Evolutionary conservation across 2,888 invertebrate genomes (phyloP).

Genomic region (Smittia sp.): DNA sequence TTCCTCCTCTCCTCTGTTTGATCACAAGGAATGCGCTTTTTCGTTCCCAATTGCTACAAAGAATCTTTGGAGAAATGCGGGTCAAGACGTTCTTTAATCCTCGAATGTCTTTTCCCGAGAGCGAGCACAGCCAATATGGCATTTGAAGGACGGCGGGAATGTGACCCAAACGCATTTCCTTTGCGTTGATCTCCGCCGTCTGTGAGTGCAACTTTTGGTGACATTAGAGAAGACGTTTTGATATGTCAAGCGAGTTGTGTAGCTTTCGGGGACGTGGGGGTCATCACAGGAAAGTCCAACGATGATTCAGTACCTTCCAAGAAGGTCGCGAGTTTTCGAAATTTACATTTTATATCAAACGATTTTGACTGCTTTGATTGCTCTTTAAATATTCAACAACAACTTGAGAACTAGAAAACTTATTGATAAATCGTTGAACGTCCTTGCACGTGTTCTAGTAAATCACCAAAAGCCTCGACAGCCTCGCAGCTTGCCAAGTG

Average conservation of each 20-base stretch:
- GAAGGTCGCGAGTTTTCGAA: too few species aligned
- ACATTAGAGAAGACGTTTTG: too few species aligned
- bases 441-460: too few species aligned
- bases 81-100: constrained; percentile 26
- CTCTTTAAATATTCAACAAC: too few species aligned
- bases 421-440: too few species aligned
- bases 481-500: too few species aligned
- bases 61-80: constrained; percentile 36
- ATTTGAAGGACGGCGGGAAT: background rate
- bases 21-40: constrained; percentile 24
- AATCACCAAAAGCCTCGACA: background rate
- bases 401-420: too few species aligned
- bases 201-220: background rate
- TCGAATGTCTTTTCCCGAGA: background rate
- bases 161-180: background rate
- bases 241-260: background rate
- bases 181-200: background rate
- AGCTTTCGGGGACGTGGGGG: too few species aligned
- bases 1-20: constrained; percentile 17
- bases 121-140: constrained; percentile 12
- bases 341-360: too few species aligned
- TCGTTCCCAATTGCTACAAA: constrained; percentile 33
- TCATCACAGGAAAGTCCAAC: too few species aligned
- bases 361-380: too few species aligned
- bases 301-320: too few species aligned